Conservation (phyloP, 1,140 invertebrate genomes). For the Papilio aristodemus region DNA sequence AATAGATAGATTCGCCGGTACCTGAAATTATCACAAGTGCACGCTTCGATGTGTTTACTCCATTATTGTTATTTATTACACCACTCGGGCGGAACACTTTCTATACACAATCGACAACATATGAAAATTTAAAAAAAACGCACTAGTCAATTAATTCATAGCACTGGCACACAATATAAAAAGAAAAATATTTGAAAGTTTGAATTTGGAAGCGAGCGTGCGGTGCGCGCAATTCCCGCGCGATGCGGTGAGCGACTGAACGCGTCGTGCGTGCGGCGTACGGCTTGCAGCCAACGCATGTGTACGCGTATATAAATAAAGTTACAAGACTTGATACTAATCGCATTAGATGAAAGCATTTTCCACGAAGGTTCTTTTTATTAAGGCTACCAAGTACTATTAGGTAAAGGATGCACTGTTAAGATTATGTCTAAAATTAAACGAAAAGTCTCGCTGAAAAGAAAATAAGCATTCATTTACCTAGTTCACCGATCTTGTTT, state of each 20-base stretch:
- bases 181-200: conserved; percentile 30
- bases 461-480: too few species aligned
- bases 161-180: conserved; percentile 13
- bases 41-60: conserved; percentile 44
- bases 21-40: conserved; percentile 59
- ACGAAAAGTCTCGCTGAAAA: too few species aligned
- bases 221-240: conserved; percentile 51
- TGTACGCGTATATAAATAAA: background rate
- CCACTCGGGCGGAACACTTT: conserved; percentile 58
- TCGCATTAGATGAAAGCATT: conserved; percentile 22
- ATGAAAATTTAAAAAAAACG: conserved; percentile 41
- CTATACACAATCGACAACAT: conserved; percentile 47
- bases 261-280: conserved; percentile 33
- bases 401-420: background rate
- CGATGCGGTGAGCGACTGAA: conserved; percentile 50
- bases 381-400: background rate
- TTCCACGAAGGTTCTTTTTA: conserved; percentile 12
- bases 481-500: too few species aligned
- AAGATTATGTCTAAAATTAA: background rate
- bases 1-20: conserved; percentile 45
- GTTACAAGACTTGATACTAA: conserved; percentile 6
- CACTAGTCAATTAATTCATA: conserved; percentile 36
- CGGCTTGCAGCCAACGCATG: background rate
- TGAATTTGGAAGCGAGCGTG: conserved; percentile 29
- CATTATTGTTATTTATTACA: conserved; percentile 46